phyloP scores from a whole-genome alignment of 2,797 vertebrate genomes.

The Chaetophractus vellerosus region DNA sequence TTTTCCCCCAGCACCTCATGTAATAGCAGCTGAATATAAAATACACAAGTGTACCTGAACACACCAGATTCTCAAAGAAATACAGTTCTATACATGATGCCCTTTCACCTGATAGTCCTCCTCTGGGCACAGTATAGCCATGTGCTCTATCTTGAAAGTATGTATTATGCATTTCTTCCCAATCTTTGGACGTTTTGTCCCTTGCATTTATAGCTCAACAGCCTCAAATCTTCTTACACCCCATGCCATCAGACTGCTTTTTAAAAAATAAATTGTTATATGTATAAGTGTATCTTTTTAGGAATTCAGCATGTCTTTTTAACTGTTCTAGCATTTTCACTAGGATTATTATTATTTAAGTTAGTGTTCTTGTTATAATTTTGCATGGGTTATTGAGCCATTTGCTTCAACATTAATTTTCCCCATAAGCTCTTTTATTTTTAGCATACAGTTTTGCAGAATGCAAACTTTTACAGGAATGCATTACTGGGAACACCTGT shows the following conservation, averaged over 20 bases:
- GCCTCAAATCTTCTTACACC: not conserved
- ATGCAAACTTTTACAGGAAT: not conserved
- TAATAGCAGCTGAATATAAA: constrained; percentile 18
- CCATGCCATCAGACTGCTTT: not conserved
- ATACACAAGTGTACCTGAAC: not conserved
- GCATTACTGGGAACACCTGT: not conserved
- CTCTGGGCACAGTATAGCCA: not conserved
- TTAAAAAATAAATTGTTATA: not conserved
- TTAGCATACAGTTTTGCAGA: too few species aligned
- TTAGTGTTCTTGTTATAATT: constrained; percentile 12
- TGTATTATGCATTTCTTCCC: not conserved
- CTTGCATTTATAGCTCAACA: constrained; percentile 32
- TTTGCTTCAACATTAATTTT: constrained; percentile 24
- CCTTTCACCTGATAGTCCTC: not conserved
- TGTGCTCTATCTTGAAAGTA: constrained; percentile 28
- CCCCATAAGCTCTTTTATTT: not conserved
- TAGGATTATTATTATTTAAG: not conserved
- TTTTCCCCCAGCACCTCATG: not conserved
- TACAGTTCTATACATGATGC: not conserved
- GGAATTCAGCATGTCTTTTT: too few species aligned
- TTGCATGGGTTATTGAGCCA: not conserved
- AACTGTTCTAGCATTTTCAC: too few species aligned
- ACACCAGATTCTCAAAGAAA: constrained; percentile 5
- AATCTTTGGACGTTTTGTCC: constrained; percentile 3
- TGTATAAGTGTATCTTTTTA: not conserved